Evolutionary conservation across 2,888 invertebrate species (phyloP).

Genomic region (Balanococcus diminutus): DNA sequence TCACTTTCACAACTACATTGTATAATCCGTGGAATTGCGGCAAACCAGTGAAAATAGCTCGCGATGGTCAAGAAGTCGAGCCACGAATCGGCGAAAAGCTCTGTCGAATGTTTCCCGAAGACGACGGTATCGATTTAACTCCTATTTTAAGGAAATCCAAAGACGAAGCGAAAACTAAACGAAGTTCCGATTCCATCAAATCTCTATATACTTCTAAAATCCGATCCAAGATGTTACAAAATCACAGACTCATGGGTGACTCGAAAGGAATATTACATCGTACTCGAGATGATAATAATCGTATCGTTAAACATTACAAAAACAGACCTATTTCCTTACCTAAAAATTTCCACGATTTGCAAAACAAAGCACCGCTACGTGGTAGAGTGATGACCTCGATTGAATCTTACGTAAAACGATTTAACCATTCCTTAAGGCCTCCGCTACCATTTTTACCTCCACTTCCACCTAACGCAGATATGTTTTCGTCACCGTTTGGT

Average conservation of each 20-base stretch:
- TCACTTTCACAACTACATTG: conserved; percentile 87
- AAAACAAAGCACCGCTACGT: conserved; percentile 39
- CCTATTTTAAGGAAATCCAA: conserved; percentile 84
- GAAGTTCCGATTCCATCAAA: not conserved
- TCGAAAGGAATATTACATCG: conserved; percentile 4
- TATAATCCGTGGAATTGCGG: conserved; percentile 99
- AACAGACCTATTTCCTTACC: not conserved
- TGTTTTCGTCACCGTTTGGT: conserved; percentile 46
- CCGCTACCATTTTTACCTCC: conserved; percentile 45
- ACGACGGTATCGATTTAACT: conserved; percentile 86
- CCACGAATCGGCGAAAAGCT: conserved; percentile 93
- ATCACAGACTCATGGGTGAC: not conserved
- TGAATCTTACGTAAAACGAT: conserved; percentile 47
- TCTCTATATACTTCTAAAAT: conserved; percentile 42
- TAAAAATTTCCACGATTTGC: not conserved
- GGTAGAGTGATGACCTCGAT: conserved; percentile 47
- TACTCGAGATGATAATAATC: conserved; percentile 42
- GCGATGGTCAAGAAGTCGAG: conserved; percentile 98
- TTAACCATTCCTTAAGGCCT: conserved; percentile 4
- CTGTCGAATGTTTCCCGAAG: conserved; percentile 91
- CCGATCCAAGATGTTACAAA: conserved; percentile 42
- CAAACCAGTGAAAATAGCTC: conserved; percentile 97
- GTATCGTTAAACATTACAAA: conserved; percentile 42
- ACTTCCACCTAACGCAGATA: not conserved
- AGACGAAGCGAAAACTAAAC: conserved; percentile 62